Evolutionary conservation across 1,140 invertebrate genomes (phyloP).

Genomic region (Acromyrmex charruanus): DNA sequence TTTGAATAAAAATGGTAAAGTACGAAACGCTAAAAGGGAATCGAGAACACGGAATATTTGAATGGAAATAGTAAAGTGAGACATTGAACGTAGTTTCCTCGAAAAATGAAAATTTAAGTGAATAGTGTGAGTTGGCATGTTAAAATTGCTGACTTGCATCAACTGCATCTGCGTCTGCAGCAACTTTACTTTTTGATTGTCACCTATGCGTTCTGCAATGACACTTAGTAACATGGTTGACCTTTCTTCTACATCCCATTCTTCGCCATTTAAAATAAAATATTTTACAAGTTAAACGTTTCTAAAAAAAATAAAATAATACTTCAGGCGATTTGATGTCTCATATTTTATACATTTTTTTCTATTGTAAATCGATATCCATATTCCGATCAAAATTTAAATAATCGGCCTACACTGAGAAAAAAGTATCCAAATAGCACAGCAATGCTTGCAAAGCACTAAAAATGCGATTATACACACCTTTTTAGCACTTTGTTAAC

Average conservation of each 20-base stretch:
- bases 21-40: not conserved
- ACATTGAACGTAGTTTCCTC: not conserved
- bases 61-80: not conserved
- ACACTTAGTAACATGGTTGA: not conserved
- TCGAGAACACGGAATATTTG: conserved; percentile 5
- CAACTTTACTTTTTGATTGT: not conserved
- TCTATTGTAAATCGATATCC: not conserved
- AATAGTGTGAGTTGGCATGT: not conserved
- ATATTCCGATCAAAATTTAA: not conserved
- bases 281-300: not conserved
- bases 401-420: not conserved
- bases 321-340: not conserved
- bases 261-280: not conserved
- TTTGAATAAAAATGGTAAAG: conserved; percentile 7
- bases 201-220: not conserved
- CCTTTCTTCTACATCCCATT: not conserved
- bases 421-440: too few relatives aligned
- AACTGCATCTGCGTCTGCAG: not conserved
- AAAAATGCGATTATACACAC: too few relatives aligned
- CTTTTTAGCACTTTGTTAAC: too few relatives aligned
- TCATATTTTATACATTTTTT: not conserved
- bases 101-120: not conserved
- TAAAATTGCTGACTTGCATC: not conserved
- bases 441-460: too few relatives aligned
- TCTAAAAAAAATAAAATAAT: not conserved